Evolutionary conservation across 2,797 vertebrate genomes (phyloP).

Genomic region (Varecia variegata): DNA sequence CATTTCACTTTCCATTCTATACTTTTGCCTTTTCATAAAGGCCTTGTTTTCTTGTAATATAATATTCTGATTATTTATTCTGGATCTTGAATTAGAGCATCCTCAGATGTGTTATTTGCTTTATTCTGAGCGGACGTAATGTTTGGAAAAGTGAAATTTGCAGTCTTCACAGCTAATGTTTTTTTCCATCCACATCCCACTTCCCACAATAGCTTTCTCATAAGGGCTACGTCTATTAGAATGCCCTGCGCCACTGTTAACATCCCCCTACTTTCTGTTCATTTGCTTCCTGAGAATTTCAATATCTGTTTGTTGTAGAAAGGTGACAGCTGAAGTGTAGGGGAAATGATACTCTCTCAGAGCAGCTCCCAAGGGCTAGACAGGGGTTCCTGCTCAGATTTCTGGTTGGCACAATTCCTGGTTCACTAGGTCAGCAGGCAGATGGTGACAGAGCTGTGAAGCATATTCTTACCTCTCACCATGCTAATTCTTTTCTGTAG

Average conservation of each 20-base stretch:
- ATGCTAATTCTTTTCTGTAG: conserved; percentile 20
- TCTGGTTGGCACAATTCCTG: conserved; percentile 55
- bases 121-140: not conserved
- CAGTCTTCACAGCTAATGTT: not conserved
- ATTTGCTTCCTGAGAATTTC: conserved; percentile 50
- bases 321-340: conserved; percentile 22
- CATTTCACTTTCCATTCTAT: not conserved
- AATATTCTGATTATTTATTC: not conserved
- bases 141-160: not conserved
- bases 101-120: not conserved
- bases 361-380: conserved; percentile 19
- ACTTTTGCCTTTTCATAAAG: not conserved
- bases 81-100: not conserved
- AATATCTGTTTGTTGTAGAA: conserved; percentile 42
- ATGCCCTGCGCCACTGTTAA: not conserved
- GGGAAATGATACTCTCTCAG: conserved; percentile 49
- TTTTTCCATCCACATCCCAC: not conserved
- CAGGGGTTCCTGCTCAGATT: conserved; percentile 44
- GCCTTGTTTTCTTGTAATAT: not conserved
- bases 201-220: not conserved
- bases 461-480: conserved; percentile 28
- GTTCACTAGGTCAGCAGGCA: conserved; percentile 55
- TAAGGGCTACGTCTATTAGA: not conserved
- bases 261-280: not conserved
- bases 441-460: conserved; percentile 13